These are phyloP conservation scores for Neoascia interrupta DNA, from an alignment of 2,888 invertebrate genomes.

Conservation along the genomic window DNA sequence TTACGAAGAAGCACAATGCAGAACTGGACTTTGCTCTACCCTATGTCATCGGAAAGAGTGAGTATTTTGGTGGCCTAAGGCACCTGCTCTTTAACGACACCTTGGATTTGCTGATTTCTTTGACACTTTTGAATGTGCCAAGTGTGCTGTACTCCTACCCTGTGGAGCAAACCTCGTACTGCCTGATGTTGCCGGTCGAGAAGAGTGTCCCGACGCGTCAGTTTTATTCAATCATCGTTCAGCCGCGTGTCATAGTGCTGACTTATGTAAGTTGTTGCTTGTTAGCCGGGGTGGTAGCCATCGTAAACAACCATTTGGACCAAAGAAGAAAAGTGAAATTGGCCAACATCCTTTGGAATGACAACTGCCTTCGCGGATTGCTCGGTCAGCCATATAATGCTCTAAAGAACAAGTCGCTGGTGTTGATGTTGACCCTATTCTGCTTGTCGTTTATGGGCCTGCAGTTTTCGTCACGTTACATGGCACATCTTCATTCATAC, in stretches of 20 bases:
- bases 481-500: slow-evolving; percentile 24
- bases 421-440: slow-evolving; percentile 22
- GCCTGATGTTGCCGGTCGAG: slow-evolving; percentile 40
- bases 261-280: not conserved
- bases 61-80: slow-evolving; percentile 7
- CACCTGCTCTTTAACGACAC: slow-evolving; percentile 22
- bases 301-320: not conserved
- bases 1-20: slow-evolving; percentile 18
- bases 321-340: not conserved
- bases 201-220: not conserved
- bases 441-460: slow-evolving; percentile 16
- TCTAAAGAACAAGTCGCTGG: not conserved
- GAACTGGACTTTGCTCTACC: slow-evolving; percentile 1
- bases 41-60: not conserved
- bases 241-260: not conserved
- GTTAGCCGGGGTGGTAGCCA: not conserved
- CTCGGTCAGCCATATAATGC: slow-evolving; percentile 22
- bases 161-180: too few species aligned
- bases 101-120: slow-evolving; percentile 21
- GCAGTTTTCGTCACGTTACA: slow-evolving; percentile 19
- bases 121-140: not conserved
- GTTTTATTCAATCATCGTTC: slow-evolving; percentile 17
- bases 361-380: slow-evolving; percentile 15
- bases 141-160: slow-evolving; percentile 10
- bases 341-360: slow-evolving; percentile 7